phyloP scores from a whole-genome alignment of 2,113 vertebrate genomes.

The Dendrocopos noguchii region DNA sequence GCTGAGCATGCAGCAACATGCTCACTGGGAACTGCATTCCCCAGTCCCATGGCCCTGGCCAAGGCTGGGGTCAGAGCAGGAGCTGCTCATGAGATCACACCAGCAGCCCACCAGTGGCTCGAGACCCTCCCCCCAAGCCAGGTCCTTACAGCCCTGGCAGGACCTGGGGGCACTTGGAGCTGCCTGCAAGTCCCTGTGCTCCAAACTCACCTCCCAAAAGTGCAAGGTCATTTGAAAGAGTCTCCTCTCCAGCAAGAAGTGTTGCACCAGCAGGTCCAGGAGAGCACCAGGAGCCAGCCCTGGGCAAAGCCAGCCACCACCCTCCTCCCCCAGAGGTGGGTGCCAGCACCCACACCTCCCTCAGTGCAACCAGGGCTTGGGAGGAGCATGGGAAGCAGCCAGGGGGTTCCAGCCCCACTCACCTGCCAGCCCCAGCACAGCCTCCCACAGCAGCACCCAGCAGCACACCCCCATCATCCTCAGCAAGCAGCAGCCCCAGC shows the following conservation, averaged over 20 bases:
- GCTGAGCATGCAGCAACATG: not conserved
- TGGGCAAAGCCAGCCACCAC: not conserved
- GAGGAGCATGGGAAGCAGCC: not conserved
- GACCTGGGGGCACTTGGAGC: not conserved
- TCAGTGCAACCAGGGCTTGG: not conserved
- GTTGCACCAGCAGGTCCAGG: not conserved
- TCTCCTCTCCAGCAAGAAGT: not conserved
- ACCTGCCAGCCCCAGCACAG: not conserved
- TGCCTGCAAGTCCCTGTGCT: not conserved
- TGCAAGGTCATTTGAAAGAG: not conserved
- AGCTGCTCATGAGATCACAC: not conserved
- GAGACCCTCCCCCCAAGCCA: too few species aligned
- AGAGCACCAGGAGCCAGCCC: not conserved
- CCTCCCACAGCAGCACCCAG: not conserved
- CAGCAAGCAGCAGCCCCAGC: rapidly evolving
- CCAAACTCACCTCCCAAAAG: not conserved
- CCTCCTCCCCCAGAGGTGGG: not conserved
- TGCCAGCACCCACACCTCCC: not conserved
- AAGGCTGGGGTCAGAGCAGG: not conserved
- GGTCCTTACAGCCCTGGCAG: not conserved
- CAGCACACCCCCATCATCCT: slow-evolving; percentile 2
- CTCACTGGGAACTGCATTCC: too few species aligned
- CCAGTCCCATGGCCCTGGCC: not conserved
- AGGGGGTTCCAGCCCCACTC: not conserved
- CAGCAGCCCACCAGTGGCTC: not conserved